Conservation (phyloP, 2,888 invertebrate species). For the Agonopterix arenella region DNA sequence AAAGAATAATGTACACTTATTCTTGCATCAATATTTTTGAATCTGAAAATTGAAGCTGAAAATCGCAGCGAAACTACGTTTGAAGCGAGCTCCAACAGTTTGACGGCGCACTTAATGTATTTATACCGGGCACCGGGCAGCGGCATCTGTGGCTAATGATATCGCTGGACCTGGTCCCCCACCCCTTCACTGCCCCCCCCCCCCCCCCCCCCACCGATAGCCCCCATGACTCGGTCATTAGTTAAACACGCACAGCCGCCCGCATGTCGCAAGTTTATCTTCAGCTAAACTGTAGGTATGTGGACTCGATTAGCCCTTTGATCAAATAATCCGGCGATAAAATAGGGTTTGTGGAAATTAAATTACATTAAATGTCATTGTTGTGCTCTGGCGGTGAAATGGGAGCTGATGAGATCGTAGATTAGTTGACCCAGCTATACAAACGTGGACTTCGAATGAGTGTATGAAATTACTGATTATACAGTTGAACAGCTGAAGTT, state of each 20-base stretch:
- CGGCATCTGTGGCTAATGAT: conserved; percentile 77
- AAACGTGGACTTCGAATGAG: background rate
- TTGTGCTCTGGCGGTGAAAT: conserved; percentile 39
- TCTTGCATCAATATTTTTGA: background rate
- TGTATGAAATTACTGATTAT: too few species aligned
- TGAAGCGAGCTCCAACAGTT: conserved; percentile 64
- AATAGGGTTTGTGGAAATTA: conserved; percentile 70
- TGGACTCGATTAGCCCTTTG: conserved; percentile 76
- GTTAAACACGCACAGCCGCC: conserved; percentile 75
- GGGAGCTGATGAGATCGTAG: conserved; percentile 11
- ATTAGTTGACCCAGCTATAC: conserved; percentile 5
- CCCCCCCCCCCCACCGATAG: conserved; percentile 14
- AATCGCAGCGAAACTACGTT: conserved; percentile 36
- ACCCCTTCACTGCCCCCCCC: conserved; percentile 15
- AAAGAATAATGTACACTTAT: conserved; percentile 11
- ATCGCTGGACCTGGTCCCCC: conserved; percentile 53
- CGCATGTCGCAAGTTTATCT: conserved; percentile 71
- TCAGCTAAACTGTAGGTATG: conserved; percentile 72
- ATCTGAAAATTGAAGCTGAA: conserved; percentile 12
- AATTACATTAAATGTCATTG: conserved; percentile 70
- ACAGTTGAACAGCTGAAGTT: too few species aligned
- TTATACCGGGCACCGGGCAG: conserved; percentile 65
- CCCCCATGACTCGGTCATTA: conserved; percentile 74
- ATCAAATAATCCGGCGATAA: conserved; percentile 74
- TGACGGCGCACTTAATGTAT: conserved; percentile 74